phyloP scores from a whole-genome alignment of 2,797 vertebrate species.

The Pagetopsis macropterus region DNA sequence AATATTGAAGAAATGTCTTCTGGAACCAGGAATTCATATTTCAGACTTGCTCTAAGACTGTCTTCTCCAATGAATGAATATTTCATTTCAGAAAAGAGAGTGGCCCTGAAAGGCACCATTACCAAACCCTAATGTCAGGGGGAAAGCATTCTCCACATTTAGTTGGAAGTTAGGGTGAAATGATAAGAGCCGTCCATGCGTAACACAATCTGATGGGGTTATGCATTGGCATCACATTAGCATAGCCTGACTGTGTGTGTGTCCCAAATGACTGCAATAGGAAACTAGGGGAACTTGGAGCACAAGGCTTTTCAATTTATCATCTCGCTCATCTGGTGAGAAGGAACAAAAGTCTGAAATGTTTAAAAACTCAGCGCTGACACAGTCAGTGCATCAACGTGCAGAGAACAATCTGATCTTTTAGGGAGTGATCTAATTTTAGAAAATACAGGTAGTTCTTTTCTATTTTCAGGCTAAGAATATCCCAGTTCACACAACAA shows the following conservation, averaged over 20 bases:
- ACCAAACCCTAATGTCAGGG: slow-evolving; percentile 76
- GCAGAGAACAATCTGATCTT: slow-evolving; percentile 19
- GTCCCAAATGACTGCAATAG: slow-evolving; percentile 56
- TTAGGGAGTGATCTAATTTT: slow-evolving; percentile 29
- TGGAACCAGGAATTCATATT: slow-evolving; percentile 80
- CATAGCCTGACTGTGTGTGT: slow-evolving; percentile 57
- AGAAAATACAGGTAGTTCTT: slow-evolving; percentile 21
- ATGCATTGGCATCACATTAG: slow-evolving; percentile 78
- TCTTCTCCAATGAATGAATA: slow-evolving; percentile 81
- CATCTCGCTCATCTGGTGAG: slow-evolving; percentile 43
- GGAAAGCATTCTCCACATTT: slow-evolving; percentile 74
- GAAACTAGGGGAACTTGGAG: slow-evolving; percentile 43
- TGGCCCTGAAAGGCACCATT: slow-evolving; percentile 81
- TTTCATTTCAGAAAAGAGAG: slow-evolving; percentile 83
- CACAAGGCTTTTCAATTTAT: slow-evolving; percentile 62
- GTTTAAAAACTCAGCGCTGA: slow-evolving; percentile 40
- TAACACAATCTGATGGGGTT: slow-evolving; percentile 77
- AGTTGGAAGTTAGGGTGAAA: slow-evolving; percentile 75
- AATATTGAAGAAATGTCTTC: slow-evolving; percentile 85
- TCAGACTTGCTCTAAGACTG: slow-evolving; percentile 78
- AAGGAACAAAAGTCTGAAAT: slow-evolving; percentile 54
- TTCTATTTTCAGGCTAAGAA: background rate
- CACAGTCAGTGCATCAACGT: slow-evolving; percentile 26
- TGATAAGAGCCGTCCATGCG: slow-evolving; percentile 75
- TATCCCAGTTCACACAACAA: background rate